Evolutionary conservation across 2,113 vertebrate species (phyloP).

Genomic region (Tinamus guttatus): DNA sequence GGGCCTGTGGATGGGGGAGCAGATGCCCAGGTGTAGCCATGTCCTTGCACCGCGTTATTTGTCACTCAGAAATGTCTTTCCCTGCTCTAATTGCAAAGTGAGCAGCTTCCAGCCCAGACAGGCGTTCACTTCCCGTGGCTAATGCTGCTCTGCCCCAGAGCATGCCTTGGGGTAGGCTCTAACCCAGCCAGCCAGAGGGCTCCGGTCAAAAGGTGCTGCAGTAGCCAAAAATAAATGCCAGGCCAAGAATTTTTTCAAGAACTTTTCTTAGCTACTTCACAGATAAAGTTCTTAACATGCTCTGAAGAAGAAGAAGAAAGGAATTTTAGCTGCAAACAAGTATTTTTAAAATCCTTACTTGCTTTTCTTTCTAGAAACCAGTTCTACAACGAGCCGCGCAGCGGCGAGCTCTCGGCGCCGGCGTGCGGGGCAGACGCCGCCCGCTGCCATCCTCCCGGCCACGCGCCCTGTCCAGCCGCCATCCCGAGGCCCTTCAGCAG

Average conservation of each 20-base stretch:
- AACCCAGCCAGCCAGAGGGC: neutral
- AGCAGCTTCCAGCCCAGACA: neutral
- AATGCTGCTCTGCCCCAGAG: neutral
- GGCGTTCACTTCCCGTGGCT: neutral
- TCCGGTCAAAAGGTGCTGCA: neutral
- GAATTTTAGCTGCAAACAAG: neutral
- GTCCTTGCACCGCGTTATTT: rapidly evolving
- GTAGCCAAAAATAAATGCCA: neutral
- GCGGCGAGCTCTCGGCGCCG: conserved; percentile 26
- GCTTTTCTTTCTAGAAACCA: conserved; percentile 70
- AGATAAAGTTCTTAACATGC: neutral
- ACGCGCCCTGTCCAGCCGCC: conserved; percentile 50
- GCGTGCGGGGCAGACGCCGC: conserved; percentile 17
- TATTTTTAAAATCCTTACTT: neutral
- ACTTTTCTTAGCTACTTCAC: neutral
- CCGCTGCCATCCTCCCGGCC: conserved; percentile 45
- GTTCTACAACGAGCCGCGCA: conserved; percentile 42
- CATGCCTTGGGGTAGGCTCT: neutral
- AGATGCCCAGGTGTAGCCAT: neutral
- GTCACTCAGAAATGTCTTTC: neutral
- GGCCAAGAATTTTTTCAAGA: neutral
- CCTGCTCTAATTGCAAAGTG: neutral
- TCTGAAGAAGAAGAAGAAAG: neutral
- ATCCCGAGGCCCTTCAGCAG: conserved; percentile 75
- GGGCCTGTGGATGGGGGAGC: neutral